These are phyloP conservation scores for Mobula birostris DNA, from an alignment of 2,113 vertebrate genomes.

Conservation along the genomic window DNA sequence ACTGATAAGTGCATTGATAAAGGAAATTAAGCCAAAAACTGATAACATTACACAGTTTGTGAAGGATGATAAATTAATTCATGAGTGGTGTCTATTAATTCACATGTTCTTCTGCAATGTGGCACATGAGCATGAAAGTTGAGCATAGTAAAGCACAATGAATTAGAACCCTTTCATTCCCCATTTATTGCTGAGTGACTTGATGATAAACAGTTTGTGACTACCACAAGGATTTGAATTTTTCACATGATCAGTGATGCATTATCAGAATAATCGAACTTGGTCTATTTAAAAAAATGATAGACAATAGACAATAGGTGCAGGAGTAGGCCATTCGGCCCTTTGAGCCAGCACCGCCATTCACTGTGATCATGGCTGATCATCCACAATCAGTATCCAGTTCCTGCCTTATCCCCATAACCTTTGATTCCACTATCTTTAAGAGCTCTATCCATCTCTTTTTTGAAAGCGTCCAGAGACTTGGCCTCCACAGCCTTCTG, in stretches of 20 bases:
- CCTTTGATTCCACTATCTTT: no score
- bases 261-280: not conserved
- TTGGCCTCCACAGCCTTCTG: no score
- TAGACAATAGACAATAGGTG: no score
- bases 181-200: not conserved
- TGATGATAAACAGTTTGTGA: not conserved
- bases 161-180: not conserved
- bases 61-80: no score
- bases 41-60: not conserved
- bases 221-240: not conserved
- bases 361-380: no score
- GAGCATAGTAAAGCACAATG: not conserved
- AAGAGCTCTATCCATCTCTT: no score
- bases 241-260: not conserved
- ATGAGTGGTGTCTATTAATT: not conserved
- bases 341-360: no score
- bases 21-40: not conserved
- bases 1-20: not conserved
- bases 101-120: not conserved
- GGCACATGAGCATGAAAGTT: not conserved
- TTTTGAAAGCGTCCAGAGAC: no score
- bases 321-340: no score
- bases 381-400: no score
- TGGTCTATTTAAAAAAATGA: not conserved
- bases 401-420: no score